These are phyloP conservation scores for Trididemnum clinides DNA, from an alignment of 23 tunicate species.

Conservation along the genomic window DNA sequence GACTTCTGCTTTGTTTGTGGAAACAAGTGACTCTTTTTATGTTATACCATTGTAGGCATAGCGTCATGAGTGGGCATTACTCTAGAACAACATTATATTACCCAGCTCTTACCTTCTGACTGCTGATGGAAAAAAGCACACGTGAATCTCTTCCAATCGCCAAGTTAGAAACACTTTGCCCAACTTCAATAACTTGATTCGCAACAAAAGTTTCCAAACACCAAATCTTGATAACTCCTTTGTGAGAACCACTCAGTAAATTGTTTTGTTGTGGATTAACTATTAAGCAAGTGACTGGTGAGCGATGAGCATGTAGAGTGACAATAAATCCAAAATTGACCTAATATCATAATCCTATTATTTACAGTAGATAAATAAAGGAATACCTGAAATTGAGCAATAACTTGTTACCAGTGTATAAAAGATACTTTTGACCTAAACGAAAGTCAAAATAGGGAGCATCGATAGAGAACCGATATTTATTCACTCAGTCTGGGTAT, in stretches of 20 bases:
- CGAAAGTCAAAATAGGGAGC: too few species aligned
- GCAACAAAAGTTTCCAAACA: conserved; percentile 76
- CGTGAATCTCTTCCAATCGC: conserved; percentile 19
- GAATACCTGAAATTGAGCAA: too few species aligned
- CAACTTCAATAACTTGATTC: conserved; percentile 59
- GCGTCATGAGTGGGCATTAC: too few species aligned
- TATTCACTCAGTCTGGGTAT: too few species aligned
- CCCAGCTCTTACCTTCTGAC: conserved; percentile 56
- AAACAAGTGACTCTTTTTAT: too few species aligned
- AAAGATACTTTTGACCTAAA: too few species aligned
- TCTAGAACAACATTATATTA: too few species aligned
- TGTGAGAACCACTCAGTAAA: conserved; percentile 62
- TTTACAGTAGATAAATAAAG: too few species aligned
- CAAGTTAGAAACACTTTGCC: conserved; percentile 34
- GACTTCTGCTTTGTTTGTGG: too few species aligned
- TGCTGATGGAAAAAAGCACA: conserved; percentile 38
- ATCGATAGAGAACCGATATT: too few species aligned
- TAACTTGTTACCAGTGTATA: too few species aligned
- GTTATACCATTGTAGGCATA: too few species aligned
- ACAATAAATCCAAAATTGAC: conserved; percentile 62
- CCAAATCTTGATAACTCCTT: conserved; percentile 75
- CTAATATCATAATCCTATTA: conserved; percentile 14
- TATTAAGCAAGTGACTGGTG: conserved; percentile 58
- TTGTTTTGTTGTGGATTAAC: conserved; percentile 56
- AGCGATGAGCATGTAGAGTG: conserved; percentile 51